Percentiles rank a stretch among this genome's conserved stretches.
These are phyloP conservation scores for Dusona sp. DNA, from an alignment of 2,888 invertebrate species.

Conservation along the genomic window DNA sequence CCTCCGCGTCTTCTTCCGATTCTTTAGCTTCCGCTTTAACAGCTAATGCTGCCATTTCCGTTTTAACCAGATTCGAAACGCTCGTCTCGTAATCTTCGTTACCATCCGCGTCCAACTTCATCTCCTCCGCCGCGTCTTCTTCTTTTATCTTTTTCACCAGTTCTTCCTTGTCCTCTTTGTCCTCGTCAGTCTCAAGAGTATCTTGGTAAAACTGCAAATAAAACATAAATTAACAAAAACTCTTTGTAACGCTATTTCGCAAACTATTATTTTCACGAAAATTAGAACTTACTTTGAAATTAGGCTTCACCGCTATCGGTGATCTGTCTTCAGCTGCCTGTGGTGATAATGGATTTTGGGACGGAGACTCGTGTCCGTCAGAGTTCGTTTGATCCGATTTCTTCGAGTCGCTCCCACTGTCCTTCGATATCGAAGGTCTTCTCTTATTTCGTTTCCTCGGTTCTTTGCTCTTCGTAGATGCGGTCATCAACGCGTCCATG, in stretches of 20 bases:
- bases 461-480: slow-evolving; percentile 90
- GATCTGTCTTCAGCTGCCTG: slow-evolving; percentile 81
- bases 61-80: slow-evolving; percentile 60
- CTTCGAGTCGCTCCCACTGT: slow-evolving; percentile 86
- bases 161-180: slow-evolving; percentile 85
- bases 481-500: slow-evolving; percentile 95
- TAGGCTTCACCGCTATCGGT: slow-evolving; percentile 84
- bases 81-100: slow-evolving; percentile 81
- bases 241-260: background rate
- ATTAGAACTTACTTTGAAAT: slow-evolving; percentile 83
- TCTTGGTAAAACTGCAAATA: slow-evolving; percentile 93
- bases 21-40: slow-evolving; percentile 46
- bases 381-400: slow-evolving; percentile 85
- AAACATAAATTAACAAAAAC: background rate
- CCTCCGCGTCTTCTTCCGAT: slow-evolving; percentile 78
- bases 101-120: slow-evolving; percentile 78
- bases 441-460: slow-evolving; percentile 91
- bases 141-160: slow-evolving; percentile 77
- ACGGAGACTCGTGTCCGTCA: slow-evolving; percentile 80
- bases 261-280: background rate
- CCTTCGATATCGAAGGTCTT: slow-evolving; percentile 89
- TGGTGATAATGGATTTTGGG: slow-evolving; percentile 85
- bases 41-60: slow-evolving; percentile 59
- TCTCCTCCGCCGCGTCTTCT: slow-evolving; percentile 72
- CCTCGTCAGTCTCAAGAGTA: slow-evolving; percentile 91